Evolutionary conservation across 2,888 invertebrate species (phyloP).

Genomic region (Nemoura dubitans): DNA sequence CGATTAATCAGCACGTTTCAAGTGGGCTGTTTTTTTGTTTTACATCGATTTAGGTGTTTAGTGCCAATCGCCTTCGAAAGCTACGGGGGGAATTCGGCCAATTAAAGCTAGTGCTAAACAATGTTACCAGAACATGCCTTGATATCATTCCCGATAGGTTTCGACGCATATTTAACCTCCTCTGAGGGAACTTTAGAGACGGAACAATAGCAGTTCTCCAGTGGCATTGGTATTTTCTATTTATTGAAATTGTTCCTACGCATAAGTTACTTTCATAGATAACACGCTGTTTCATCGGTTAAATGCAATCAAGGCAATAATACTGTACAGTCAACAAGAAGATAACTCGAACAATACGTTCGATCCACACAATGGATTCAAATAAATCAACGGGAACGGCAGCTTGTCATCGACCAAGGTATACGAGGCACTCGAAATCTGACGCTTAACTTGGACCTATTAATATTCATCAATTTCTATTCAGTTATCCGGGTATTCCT

Average conservation of each 20-base stretch:
- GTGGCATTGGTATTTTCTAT: no score
- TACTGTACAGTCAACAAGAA: no score
- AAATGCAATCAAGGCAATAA: no score
- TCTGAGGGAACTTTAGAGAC: no score
- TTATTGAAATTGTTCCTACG: no score
- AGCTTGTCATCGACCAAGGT: background rate
- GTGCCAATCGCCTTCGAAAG: background rate
- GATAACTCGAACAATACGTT: background rate
- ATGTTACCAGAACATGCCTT: background rate
- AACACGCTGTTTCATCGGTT: no score
- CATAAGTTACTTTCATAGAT: no score
- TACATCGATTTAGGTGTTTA: background rate
- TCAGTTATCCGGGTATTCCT: background rate
- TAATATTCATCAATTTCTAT: background rate
- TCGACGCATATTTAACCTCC: no score
- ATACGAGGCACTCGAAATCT: background rate
- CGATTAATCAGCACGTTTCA: background rate
- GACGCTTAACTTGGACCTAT: background rate
- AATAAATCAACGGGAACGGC: background rate
- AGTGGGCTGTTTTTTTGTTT: background rate
- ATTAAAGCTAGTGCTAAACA: conserved; percentile 32
- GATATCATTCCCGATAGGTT: no score
- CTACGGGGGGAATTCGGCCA: background rate
- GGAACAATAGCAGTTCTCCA: no score
- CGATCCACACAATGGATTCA: background rate